Evolutionary conservation across 2,888 invertebrate species (phyloP).

Genomic region (Tinea pellionella): DNA sequence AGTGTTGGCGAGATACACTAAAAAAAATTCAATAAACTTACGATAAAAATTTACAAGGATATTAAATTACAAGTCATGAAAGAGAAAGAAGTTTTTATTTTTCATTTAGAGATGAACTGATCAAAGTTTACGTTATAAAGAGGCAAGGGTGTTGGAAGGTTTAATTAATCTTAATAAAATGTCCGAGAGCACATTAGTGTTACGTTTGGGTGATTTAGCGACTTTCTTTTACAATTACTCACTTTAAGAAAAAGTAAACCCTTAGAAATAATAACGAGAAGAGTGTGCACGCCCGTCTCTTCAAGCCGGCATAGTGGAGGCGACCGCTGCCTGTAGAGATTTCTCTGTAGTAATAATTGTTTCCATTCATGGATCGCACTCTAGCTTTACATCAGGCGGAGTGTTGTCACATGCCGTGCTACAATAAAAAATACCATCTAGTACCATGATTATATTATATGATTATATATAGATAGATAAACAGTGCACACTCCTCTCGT

Average conservation of each 20-base stretch:
- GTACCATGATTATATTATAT: no score
- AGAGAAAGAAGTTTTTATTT: neutral
- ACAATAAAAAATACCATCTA: no score
- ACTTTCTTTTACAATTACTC: neutral
- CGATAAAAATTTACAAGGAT: neutral
- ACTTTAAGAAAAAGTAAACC: neutral
- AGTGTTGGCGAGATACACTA: no score
- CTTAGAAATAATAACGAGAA: neutral
- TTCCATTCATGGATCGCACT: no score
- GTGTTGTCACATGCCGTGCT: no score
- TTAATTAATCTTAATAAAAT: conserved; percentile 5
- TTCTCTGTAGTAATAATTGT: no score
- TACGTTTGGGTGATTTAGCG: neutral
- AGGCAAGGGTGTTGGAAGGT: neutral
- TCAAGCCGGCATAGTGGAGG: no score
- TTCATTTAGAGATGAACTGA: conserved; percentile 12
- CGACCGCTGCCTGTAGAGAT: no score
- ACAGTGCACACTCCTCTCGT: no score
- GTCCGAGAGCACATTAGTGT: neutral
- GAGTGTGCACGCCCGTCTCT: no score
- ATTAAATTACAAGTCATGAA: neutral
- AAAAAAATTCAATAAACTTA: neutral
- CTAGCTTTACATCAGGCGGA: no score
- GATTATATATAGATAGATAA: no score
- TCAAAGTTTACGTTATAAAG: conserved; percentile 5